Evolutionary conservation across 2,797 vertebrate species (phyloP), one percentile per base, ranked within the genome.

Genomic region (Lacerta viridis): DNA sequence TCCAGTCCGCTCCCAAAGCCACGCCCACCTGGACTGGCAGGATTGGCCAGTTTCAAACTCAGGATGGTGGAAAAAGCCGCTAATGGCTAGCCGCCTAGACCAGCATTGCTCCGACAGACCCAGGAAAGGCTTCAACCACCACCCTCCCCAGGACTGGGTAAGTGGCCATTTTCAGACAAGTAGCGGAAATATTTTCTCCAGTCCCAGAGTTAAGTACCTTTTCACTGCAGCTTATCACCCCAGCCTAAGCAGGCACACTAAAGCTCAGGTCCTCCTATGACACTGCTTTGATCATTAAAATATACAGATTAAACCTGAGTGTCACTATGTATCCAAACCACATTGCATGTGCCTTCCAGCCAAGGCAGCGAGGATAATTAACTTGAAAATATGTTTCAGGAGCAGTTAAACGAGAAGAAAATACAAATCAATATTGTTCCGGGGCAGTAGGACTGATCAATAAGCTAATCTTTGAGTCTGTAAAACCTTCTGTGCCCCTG

Each of bases 151-250:
- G 50, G 50, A 55, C 50, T 55, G 3, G 50, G 50, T 55, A 55
- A 55, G 13, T 55, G 50, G 1, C 13, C 50, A 55, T 72, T 88
- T 64, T 75, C 79, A 76, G 68, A 81, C 76, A 33, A 61, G 33
- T 69, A 82, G 81, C 55, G 80, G 64, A 89, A 15, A 27, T 2
- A 75, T 88, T 97, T 61, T 87, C 93, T 0, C 4, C 94, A 88
- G 95, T 96, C 87, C 94, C 93, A 46, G 96, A 96, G 77, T 74
- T 74, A 95, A 4, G 93, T 97, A 55, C 80, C 80, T 1, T 61
- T 66, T 79, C 86, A 55, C 9, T 2, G 6, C 6, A 25, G 27
- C 33, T 2, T 78, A 64, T 84, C 88, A 39, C 1, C 17, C 43
- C 64, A 39, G 3, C 17, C 46, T 59, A 89, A 90, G 77, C 86